Evolutionary conservation across 2,797 vertebrate species (phyloP), one percentile per base, ranked within the genome.

Genomic region (Acanthiza pusilla): DNA sequence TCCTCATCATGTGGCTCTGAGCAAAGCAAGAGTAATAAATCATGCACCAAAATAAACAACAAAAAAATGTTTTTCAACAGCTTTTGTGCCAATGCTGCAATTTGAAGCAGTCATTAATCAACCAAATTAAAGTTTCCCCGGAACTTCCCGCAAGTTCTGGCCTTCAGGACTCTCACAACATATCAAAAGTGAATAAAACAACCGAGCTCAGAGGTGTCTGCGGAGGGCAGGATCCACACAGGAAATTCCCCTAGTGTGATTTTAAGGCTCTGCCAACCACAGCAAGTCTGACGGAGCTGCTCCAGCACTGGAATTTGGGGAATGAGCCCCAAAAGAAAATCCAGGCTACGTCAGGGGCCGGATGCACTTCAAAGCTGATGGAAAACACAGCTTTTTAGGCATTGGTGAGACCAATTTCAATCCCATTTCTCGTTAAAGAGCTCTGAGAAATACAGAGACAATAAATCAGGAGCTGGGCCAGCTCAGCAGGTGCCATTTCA

Each of bases 81-180:
- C 65, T 80, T 94, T 95, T 85, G 26, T 90, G 88, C 89, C 76
- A 55, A 3, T 25, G 48, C 86, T 89, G 95, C 95, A 81, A 1
- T 71, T 38, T 73, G 76, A 50, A 70, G 26, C 2, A 15, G 23
- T 23, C 88, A 87, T 93, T 93, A 85, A 94, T 95, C 89, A 94
- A 65, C 19, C 10, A 3, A 54, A 91, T 43, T 27, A 45, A 18
- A 47, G 29, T 62, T 92, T 40, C 62, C 74, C 16, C 57, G 45
- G 36, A 88, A 67, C 47, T 78, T 54, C 53, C 6, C 1, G 32
- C 2, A 3, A 55, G 19, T 42, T 63, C 26, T 4, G 2, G 12
- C 14, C 7, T 21, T 30, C 61, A 53, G 51, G 23, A 54, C 0
- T 23, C 22, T 13, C 54, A 67, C 30, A 36, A 7, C 15, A 18